These are phyloP conservation scores for Diaperis boleti DNA, from an alignment of 2,888 invertebrate species.

Conservation along the genomic window DNA sequence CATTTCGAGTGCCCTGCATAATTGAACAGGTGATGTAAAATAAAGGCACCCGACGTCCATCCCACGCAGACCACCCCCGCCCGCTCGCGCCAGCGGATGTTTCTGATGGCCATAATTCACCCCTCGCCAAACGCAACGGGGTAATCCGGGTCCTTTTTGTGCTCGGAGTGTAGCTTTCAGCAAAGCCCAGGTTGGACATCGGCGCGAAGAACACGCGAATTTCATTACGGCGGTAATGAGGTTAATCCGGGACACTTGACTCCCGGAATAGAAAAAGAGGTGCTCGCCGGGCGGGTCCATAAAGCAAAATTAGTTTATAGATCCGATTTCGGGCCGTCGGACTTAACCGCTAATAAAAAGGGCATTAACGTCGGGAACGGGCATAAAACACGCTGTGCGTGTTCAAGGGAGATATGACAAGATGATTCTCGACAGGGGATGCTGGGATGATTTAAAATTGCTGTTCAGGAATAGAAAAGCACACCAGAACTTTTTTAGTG, in stretches of 20 bases:
- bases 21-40: conserved; percentile 47
- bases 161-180: conserved; percentile 54
- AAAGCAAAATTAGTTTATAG: conserved; percentile 53
- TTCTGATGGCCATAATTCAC: conserved; percentile 65
- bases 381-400: conserved; percentile 64
- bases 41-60: conserved; percentile 51
- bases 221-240: conserved; percentile 41
- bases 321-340: conserved; percentile 57
- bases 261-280: conserved; percentile 34
- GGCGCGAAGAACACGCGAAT: conserved; percentile 40
- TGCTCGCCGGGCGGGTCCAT: conserved; percentile 47
- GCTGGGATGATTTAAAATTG: conserved; percentile 11
- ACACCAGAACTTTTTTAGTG: too few species aligned
- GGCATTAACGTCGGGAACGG: conserved; percentile 62
- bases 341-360: conserved; percentile 65
- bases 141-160: conserved; percentile 58
- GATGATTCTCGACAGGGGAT: conserved; percentile 47
- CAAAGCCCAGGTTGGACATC: conserved; percentile 48
- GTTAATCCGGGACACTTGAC: conserved; percentile 5
- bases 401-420: conserved; percentile 62
- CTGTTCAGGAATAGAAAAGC: too few species aligned
- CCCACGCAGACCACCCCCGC: conserved; percentile 50
- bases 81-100: conserved; percentile 63
- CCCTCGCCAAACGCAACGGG: conserved; percentile 55
- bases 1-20: neutral